A percentile compares a stretch with the other conserved stretches of the same genome.
Evolutionary conservation across 1,140 invertebrate species (phyloP).

Genomic region (Chironomus striatipennis): DNA sequence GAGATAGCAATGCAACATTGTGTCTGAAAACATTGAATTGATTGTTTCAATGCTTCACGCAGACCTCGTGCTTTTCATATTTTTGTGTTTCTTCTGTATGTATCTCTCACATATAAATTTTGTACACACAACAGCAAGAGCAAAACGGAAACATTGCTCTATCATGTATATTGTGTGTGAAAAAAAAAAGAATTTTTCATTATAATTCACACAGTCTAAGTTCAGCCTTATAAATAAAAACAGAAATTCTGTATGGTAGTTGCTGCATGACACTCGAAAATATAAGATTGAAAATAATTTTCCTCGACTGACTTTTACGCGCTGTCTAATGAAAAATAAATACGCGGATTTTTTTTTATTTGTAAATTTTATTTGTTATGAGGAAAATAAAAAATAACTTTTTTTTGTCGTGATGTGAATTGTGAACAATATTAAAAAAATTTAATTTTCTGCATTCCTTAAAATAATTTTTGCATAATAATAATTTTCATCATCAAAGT

Average conservation of each 20-base stretch:
- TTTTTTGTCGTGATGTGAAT: background rate
- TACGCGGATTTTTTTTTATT: background rate
- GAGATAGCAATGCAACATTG: background rate
- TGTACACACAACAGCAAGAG: background rate
- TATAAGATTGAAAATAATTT: background rate
- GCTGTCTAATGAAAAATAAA: constrained; percentile 2
- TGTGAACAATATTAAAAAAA: background rate
- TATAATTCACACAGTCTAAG: background rate
- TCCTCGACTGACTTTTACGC: background rate
- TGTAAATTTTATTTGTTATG: background rate
- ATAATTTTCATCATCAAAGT: background rate
- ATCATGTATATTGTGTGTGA: background rate
- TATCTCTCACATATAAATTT: background rate
- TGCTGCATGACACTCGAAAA: constrained; percentile 23
- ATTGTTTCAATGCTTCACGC: background rate
- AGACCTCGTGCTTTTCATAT: background rate
- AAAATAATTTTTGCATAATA: constrained; percentile 10
- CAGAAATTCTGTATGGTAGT: constrained; percentile 5
- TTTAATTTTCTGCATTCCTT: constrained; percentile 14
- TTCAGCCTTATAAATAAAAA: constrained; percentile 19
- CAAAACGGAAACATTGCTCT: too few species aligned
- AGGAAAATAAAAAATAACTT: too few species aligned
- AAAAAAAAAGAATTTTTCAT: background rate
- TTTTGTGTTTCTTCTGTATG: background rate
- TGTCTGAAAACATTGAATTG: background rate